Evolutionary conservation across 2,797 vertebrate species (phyloP).

Genomic region (Chiloscyllium punctatum): DNA sequence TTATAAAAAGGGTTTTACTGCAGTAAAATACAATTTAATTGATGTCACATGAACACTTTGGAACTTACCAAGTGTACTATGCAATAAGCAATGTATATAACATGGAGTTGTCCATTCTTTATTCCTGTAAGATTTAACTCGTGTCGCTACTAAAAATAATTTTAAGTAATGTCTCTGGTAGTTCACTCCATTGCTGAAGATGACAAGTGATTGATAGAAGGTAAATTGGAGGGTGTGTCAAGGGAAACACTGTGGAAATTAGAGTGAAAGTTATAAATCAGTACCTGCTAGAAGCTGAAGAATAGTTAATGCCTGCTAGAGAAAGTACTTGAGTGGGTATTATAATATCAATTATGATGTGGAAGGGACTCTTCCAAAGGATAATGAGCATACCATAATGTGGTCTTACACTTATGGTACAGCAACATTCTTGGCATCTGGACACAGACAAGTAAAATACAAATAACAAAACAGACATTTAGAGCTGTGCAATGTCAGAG

Average conservation of each 20-base stretch:
- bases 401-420: background rate
- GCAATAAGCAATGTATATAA: background rate
- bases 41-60: background rate
- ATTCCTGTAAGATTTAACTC: background rate
- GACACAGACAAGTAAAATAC: background rate
- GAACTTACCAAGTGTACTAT: background rate
- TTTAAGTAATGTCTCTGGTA: background rate
- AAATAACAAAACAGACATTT: background rate
- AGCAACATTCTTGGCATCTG: background rate
- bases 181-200: background rate
- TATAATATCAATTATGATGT: background rate
- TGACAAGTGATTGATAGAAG: background rate
- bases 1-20: conserved; percentile 3
- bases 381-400: background rate
- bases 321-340: background rate
- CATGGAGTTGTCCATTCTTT: background rate
- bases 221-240: background rate
- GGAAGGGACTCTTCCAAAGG: too few species aligned
- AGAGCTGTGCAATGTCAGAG: background rate
- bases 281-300: too few species aligned
- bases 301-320: background rate
- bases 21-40: conserved; percentile 33
- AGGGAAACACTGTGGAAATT: background rate
- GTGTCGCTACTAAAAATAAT: background rate
- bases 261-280: background rate